Evolutionary conservation across 2,797 vertebrate genomes (phyloP).

Genomic region (Hypotaenidia philippensis): DNA sequence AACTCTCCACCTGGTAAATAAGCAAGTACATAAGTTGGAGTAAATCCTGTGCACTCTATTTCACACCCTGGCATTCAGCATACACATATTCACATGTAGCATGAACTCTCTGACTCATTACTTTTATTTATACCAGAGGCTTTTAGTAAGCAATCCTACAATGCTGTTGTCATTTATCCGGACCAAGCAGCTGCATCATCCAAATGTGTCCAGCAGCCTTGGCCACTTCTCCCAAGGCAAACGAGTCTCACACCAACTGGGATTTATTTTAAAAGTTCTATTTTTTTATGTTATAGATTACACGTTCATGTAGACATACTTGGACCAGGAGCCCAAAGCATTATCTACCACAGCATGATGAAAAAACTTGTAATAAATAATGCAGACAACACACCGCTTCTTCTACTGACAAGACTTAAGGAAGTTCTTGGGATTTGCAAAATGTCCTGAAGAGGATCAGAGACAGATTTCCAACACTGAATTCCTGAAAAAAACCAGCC

Average conservation of each 20-base stretch:
- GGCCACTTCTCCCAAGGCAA: background rate
- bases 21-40: background rate
- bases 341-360: background rate
- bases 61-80: background rate
- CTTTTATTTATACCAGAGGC: background rate
- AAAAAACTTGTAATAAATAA: background rate
- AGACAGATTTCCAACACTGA: background rate
- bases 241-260: background rate
- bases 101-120: background rate
- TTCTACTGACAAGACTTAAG: background rate
- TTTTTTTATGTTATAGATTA: background rate
- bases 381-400: background rate
- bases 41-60: background rate
- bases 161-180: background rate
- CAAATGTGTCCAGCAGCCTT: background rate
- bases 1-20: background rate
- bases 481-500: background rate
- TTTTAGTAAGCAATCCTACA: background rate
- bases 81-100: background rate
- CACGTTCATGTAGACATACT: background rate
- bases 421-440: background rate
- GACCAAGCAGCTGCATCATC: background rate
- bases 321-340: background rate
- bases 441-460: background rate
- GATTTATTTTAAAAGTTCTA: background rate